These are phyloP conservation scores for Drosophila tanythrix DNA, from an alignment of 2,888 invertebrate genomes.

Conservation along the genomic window DNA sequence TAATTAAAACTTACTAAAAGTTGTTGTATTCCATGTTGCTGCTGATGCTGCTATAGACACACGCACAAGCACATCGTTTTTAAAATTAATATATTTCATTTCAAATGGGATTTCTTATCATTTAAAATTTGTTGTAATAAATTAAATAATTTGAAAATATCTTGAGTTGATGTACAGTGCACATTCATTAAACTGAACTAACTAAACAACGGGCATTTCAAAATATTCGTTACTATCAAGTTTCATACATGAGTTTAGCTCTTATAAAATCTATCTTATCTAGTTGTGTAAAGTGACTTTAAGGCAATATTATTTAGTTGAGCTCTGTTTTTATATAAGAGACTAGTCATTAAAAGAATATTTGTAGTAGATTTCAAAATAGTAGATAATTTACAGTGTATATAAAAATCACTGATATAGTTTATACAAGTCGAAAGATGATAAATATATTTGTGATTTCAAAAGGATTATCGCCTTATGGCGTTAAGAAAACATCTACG, in stretches of 20 bases:
- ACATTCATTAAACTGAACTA: constrained; percentile 2
- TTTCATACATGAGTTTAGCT: neutral
- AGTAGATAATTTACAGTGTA: neutral
- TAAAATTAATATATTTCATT: constrained; percentile 32
- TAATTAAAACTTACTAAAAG: constrained; percentile 91
- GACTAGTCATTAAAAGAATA: neutral
- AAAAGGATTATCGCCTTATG: neutral
- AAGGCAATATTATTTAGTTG: neutral
- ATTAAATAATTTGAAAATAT: neutral
- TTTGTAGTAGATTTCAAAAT: neutral
- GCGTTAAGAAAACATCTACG: neutral
- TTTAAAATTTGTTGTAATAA: neutral
- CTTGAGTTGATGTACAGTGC: neutral
- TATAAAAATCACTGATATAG: neutral
- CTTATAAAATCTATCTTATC: neutral
- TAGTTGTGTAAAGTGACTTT: neutral
- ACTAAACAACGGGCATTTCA: neutral
- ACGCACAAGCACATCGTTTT: constrained; percentile 55
- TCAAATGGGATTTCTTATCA: constrained; percentile 22
- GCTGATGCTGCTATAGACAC: constrained; percentile 90
- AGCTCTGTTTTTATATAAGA: neutral
- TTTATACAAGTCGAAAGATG: neutral
- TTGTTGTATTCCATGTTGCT: constrained; percentile 96
- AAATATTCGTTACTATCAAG: neutral
- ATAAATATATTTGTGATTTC: neutral